Base-by-base conservation (phyloP, 2,113 vertebrate genomes). In the Sinocyclocheilus grahami region DNA sequence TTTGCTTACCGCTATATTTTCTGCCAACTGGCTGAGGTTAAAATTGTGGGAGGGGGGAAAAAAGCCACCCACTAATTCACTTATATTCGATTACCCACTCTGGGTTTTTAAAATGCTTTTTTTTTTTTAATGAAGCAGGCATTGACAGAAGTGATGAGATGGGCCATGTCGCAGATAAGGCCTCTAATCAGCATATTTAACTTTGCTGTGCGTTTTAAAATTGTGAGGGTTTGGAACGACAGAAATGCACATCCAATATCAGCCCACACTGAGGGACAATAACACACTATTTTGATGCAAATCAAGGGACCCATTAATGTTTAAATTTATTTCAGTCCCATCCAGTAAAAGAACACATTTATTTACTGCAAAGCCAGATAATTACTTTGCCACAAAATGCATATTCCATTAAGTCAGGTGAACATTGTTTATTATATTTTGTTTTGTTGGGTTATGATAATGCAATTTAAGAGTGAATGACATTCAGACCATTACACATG, bases 351-450 rank as follows among this genome's bases (percentile, higher is more conserved):
- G 93, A 95, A 94, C 87, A 90, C 91, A 92, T 95, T 95, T 90
- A 92, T 88, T 92, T 90, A 83, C 89, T 39, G 89, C 91, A 94
- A 94, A 95, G 91, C 91, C 69, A 87, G 92, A 94, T 95, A 95
- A 95, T 95, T 95, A 95, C 93, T 95, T 95, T 89, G 91, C 93
- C 93, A 93, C 94, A 95, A 95, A 95, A 94, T 91, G 93, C 94
- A 93, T 94, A 95, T 95, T 95, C 94, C 95, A 95, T 95, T 95
- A 94, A 95, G 92, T 94, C 94, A 94, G 94, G 94, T 93, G 92
- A 94, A 94, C 93, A 92, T 94, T 92, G 92, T 93, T 95, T 92
- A 93, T 94, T 92, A 93, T 92, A 94, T 95, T 91, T 91, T 91
- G 87, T 92, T 93, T 95, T 92, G 91, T 93, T 93, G 90, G 91